These are phyloP conservation scores for Caranx ignobilis DNA, from an alignment of 2,113 vertebrate species.

Conservation along the genomic window DNA sequence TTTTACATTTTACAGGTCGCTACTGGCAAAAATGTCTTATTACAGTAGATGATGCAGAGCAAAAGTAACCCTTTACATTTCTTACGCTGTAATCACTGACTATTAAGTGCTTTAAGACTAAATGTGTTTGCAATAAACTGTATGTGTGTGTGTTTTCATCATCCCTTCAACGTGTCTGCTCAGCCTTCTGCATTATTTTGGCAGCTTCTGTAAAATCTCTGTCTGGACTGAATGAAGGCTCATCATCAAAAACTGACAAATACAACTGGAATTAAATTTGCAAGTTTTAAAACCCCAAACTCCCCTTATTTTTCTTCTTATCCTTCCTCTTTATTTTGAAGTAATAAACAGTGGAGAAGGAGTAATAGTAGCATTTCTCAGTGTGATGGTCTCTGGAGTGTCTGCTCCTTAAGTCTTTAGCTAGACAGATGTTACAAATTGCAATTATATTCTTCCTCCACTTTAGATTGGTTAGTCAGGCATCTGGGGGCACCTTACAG, in stretches of 20 bases:
- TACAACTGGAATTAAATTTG: background rate
- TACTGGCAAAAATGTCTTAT: background rate
- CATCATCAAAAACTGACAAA: background rate
- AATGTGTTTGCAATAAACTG: background rate
- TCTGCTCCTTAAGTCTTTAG: slow-evolving; percentile 32
- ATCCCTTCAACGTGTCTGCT: background rate
- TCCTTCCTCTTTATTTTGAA: background rate
- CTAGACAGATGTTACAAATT: slow-evolving; percentile 37
- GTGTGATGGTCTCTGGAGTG: slow-evolving; percentile 2
- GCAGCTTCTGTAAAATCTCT: background rate
- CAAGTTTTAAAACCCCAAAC: background rate
- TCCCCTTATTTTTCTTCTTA: background rate
- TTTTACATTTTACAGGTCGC: background rate
- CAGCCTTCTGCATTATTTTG: background rate
- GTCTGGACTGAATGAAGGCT: background rate
- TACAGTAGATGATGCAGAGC: background rate
- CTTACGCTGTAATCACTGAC: background rate
- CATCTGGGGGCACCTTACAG: slow-evolving; percentile 35
- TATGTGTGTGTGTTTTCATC: background rate
- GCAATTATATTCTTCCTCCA: slow-evolving; percentile 20
- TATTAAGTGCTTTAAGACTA: background rate
- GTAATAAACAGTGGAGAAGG: background rate
- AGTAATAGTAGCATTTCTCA: background rate
- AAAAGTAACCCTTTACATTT: background rate
- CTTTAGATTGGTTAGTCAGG: slow-evolving; percentile 21